Conservation (phyloP, 1,140 invertebrate genomes). For the Littorina saxatilis region DNA sequence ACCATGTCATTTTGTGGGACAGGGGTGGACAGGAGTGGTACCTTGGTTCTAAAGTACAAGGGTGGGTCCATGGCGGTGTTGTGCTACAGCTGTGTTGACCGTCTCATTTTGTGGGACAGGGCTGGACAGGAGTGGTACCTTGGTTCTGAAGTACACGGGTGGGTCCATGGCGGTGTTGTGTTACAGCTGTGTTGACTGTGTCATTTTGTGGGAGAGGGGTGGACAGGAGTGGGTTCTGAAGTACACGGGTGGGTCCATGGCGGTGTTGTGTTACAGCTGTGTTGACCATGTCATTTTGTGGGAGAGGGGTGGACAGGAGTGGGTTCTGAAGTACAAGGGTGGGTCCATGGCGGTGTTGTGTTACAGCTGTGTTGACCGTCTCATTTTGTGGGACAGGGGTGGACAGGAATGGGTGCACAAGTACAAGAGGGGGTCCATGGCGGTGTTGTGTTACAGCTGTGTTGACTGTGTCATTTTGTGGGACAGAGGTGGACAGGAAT, state of each 20-base stretch:
- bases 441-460: too few species aligned
- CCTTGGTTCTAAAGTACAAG: conserved; percentile 49
- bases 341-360: conserved; percentile 45
- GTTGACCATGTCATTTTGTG: too few species aligned
- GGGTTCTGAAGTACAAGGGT: conserved; percentile 48
- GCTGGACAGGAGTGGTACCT: conserved; percentile 42
- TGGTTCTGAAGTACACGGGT: conserved; percentile 49
- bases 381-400: too few species aligned
- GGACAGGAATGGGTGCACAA: too few species aligned
- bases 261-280: conserved; percentile 45
- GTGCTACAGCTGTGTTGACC: conserved; percentile 34
- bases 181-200: conserved; percentile 36
- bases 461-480: too few species aligned
- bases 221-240: conserved; percentile 46
- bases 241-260: conserved; percentile 47
- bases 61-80: conserved; percentile 45
- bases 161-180: conserved; percentile 45
- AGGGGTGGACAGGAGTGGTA: conserved; percentile 49
- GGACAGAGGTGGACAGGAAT: too few species aligned
- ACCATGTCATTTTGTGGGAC: too few species aligned
- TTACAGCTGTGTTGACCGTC: too few species aligned
- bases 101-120: conserved; percentile 42
- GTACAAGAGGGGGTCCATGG: too few species aligned
- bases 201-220: conserved; percentile 46
- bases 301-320: conserved; percentile 47